Conservation (phyloP, 92 coral and sea anemone species). For the Porites evermanni region DNA sequence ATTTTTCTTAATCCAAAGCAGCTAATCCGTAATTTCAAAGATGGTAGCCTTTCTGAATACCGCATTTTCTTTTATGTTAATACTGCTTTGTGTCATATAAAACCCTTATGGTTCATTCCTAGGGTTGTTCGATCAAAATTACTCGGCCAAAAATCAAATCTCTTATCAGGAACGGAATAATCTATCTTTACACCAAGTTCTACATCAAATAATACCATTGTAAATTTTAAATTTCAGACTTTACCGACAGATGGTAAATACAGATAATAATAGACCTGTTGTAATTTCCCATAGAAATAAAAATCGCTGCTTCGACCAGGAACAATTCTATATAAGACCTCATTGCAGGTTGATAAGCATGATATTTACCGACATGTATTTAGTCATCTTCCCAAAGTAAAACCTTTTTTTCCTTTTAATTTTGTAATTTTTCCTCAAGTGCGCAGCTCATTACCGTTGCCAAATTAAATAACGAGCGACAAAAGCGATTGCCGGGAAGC, state of each 20-base stretch:
- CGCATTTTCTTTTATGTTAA: neutral
- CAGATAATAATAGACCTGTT: neutral
- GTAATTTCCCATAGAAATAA: neutral
- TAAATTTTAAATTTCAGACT: constrained; percentile 11
- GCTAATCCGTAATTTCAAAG: neutral
- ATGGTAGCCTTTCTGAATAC: neutral
- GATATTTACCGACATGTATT: neutral
- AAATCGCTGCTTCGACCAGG: neutral
- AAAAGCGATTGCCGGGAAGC: neutral
- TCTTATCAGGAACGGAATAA: neutral
- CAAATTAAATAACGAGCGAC: neutral
- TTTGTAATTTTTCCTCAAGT: neutral
- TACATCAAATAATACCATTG: neutral
- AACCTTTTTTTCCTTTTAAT: neutral
- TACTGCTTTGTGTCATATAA: neutral
- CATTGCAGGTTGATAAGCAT: neutral
- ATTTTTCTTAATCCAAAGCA: neutral
- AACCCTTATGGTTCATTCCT: neutral
- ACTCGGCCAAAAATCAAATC: constrained; percentile 11
- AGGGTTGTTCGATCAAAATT: neutral
- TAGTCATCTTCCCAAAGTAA: neutral
- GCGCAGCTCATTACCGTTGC: neutral
- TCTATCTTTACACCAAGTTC: neutral
- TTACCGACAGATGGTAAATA: constrained; percentile 17
- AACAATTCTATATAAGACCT: neutral